Evolutionary conservation across 2,888 invertebrate genomes (phyloP).

Genomic region (Aphidius colemani): DNA sequence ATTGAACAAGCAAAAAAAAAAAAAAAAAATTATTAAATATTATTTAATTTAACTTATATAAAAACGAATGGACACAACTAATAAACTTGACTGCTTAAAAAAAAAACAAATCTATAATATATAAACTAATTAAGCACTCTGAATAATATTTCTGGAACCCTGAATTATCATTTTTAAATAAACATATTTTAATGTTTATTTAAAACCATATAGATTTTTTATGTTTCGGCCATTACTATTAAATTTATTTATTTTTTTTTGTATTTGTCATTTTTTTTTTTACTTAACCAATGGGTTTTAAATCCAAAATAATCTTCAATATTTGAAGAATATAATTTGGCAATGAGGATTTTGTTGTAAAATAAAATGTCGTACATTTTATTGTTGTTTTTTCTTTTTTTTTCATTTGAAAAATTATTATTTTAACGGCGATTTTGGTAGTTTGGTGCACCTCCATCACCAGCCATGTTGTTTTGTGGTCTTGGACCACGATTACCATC

Average conservation of each 20-base stretch:
- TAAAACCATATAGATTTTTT: background rate
- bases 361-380: conserved; percentile 14
- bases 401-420: conserved; percentile 20
- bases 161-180: too few relatives aligned
- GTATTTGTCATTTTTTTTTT: conserved; percentile 1
- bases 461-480: conserved; percentile 48
- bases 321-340: background rate
- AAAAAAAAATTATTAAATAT: too few relatives aligned
- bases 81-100: too few relatives aligned
- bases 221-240: background rate
- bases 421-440: conserved; percentile 57
- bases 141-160: too few relatives aligned
- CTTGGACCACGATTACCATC: conserved; percentile 54
- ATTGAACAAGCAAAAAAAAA: too few relatives aligned
- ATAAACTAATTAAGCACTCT: too few relatives aligned
- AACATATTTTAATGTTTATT: background rate
- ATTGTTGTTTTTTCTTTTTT: conserved; percentile 11
- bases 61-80: too few relatives aligned
- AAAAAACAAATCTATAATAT: too few relatives aligned
- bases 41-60: too few relatives aligned
- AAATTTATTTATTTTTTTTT: conserved; percentile 8
- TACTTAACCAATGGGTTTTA: conserved; percentile 6
- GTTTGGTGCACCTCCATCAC: conserved; percentile 42
- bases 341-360: background rate
- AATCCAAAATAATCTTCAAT: background rate